Percentiles rank a stretch among this genome's conserved stretches.
Evolutionary conservation across 2,797 vertebrate species (phyloP).

Genomic region (Nasua narica): DNA sequence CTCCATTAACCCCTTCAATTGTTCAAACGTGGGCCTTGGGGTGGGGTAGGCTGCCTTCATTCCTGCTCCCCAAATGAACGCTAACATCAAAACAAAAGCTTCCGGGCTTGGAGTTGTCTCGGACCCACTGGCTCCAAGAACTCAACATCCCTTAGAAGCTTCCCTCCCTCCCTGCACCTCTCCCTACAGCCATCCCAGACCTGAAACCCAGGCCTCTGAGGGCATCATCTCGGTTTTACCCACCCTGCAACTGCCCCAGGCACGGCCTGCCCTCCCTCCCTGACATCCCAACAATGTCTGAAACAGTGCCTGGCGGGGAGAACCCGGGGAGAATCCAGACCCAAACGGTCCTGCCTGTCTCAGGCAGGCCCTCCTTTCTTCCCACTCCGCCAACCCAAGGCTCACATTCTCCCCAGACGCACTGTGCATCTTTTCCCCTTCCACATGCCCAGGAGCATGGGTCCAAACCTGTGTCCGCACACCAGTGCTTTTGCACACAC

Average conservation of each 20-base stretch:
- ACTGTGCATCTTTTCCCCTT: neutral
- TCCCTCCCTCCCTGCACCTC: neutral
- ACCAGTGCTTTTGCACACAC: neutral
- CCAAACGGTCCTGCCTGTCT: neutral
- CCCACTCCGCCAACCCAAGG: neutral
- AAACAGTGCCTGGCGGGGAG: neutral
- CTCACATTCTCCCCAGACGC: neutral
- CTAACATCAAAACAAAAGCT: constrained; percentile 36
- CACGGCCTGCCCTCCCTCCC: neutral
- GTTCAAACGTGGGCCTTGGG: constrained; percentile 43
- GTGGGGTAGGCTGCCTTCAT: neutral
- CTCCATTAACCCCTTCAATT: constrained; percentile 56
- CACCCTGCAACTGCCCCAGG: neutral
- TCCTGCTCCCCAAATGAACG: constrained; percentile 39
- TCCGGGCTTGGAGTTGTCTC: neutral
- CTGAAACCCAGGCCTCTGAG: neutral
- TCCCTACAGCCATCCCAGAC: neutral
- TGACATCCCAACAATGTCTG: neutral
- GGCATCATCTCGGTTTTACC: neutral
- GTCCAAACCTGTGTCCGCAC: neutral
- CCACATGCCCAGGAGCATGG: too few relatives aligned
- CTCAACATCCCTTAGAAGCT: neutral
- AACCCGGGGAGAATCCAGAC: neutral
- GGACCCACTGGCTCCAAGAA: neutral
- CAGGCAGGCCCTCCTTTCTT: neutral